Evolutionary conservation across 2,113 vertebrate genomes (phyloP).

Genomic region (Pelmatolapia mariae): DNA sequence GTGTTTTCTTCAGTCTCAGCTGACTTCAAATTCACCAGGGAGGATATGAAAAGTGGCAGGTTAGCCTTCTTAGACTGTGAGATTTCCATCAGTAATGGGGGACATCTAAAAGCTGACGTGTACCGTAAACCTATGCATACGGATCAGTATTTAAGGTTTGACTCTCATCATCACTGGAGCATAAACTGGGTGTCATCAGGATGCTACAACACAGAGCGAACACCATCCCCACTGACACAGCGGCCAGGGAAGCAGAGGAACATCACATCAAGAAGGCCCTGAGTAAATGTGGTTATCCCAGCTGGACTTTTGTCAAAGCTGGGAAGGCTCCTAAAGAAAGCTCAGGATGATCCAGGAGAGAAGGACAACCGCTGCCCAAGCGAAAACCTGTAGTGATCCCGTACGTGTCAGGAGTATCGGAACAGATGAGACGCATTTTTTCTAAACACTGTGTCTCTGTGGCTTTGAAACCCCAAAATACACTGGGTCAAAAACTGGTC

Average conservation of each 20-base stretch:
- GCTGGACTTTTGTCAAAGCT: too few species aligned
- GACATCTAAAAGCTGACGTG: fast-evolving
- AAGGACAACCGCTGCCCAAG: too few species aligned
- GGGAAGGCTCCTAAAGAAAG: too few species aligned
- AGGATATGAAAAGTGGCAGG: not conserved
- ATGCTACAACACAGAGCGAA: not conserved
- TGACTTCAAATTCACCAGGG: not conserved
- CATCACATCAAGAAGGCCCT: not conserved
- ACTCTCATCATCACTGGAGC: not conserved
- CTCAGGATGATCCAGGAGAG: too few species aligned
- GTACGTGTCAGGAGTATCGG: too few species aligned
- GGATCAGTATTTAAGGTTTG: fast-evolving
- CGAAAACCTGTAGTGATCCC: fast-evolving
- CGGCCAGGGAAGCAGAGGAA: fast-evolving
- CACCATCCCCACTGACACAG: not conserved
- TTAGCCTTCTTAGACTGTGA: not conserved
- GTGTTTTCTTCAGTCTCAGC: not conserved
- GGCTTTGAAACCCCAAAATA: too few species aligned
- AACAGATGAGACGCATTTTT: fast-evolving
- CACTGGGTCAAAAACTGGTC: too few species aligned
- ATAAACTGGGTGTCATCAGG: not conserved
- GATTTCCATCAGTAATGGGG: not conserved
- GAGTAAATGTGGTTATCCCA: too few species aligned
- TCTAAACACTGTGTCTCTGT: too few species aligned
- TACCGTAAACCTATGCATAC: fast-evolving